Base-by-base conservation (phyloP, 2,113 vertebrate genomes). In the Platanista minor region DNA sequence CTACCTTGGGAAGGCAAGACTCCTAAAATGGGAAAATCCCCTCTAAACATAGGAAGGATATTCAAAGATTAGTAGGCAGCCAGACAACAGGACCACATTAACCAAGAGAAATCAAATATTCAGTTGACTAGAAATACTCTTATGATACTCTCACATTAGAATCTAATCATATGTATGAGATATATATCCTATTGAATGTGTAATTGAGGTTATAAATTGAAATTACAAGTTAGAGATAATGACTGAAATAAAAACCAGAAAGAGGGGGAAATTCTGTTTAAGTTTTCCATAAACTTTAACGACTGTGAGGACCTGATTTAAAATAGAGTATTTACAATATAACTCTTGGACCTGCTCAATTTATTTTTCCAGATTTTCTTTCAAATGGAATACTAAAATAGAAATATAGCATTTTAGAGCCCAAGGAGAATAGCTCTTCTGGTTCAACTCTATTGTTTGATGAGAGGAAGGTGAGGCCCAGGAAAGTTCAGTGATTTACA, bases 341-440 rank as follows among this genome's bases (percentile, higher is more conserved):
- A 95, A 57, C 59, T 94, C 13, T 67, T 85, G 83, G 69, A 67
- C 33, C 21, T 83, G 72, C 33, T 96, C 31, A 6, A 41, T 92
- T 92, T 95, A 46, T 92, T 95, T 94, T 80, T 74, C 31, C 66
- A 69, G 36, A 75, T 90, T 90, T 83, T 84, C 93, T 78, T 92
- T 92, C 74, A 67, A 54, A 72, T 8, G 85, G 49, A 94, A 74
- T 59, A 83, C 43, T 57, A 77, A 90, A 78, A 85, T 72, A 91
- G 84, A 78, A 33, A 62, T 3, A 77, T 0, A 49, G 46, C 62
- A 83, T 92, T 89, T 92, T 87, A 57, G 31, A 87, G n/a, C 36
- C 67, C 31, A 36, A 61, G 31, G n/a, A 90, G 41, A 57, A 29
- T 80, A 33, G 31, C 69, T 87, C 39, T 74, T 41, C 75, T 90